Base-by-base conservation (phyloP, 2,888 invertebrate species). In the Proisotoma minuta region DNA sequence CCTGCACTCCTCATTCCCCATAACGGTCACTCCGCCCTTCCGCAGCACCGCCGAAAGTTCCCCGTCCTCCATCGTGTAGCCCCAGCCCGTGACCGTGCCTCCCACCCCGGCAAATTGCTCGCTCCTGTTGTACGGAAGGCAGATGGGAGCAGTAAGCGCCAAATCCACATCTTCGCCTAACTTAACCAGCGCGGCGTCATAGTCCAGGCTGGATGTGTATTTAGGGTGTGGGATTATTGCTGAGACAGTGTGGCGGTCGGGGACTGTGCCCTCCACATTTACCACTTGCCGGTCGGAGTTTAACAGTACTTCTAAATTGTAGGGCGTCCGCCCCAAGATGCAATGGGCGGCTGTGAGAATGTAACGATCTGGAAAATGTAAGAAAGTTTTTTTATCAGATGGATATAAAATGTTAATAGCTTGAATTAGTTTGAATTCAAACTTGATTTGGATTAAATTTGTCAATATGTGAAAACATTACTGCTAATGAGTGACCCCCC, bases 121-220 rank as follows among this genome's bases (percentile, higher is more conserved):
- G 4, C 71, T 67, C 34, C 48, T 63, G 2, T 71, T 43, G 22
- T 71, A 70, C 1, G 77, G 76, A 15, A 76, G 61, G 59, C 77
- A 77, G 8, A 76, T 72, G 0, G 76, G 76, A 12, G 69, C 60
- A 15, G 75, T 70, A 20, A 54, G 58, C 3, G 49, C 29, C 34
- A 74, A 72, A 12, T 65, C 66, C 1, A 75, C 64, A 1, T 66
- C 68, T 4, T 65, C 65, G 10, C 53, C 57, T n/a, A 80, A 66
- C 59, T 75, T 75, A 3, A 80, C 70, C 3, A 80, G 65, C 15
- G 79, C 79, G 20, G 79, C 77, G 65, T 80, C 79, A 66, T 79
- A 72, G 43, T 73, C 73, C 23, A 73, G 51, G n/a, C 70, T 51
- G 10, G 63, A 77, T 29, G 74, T 74, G 56, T 75, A 77, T 1